Conservation (phyloP, 2,888 invertebrate species). For the Agrotis exclamationis region DNA sequence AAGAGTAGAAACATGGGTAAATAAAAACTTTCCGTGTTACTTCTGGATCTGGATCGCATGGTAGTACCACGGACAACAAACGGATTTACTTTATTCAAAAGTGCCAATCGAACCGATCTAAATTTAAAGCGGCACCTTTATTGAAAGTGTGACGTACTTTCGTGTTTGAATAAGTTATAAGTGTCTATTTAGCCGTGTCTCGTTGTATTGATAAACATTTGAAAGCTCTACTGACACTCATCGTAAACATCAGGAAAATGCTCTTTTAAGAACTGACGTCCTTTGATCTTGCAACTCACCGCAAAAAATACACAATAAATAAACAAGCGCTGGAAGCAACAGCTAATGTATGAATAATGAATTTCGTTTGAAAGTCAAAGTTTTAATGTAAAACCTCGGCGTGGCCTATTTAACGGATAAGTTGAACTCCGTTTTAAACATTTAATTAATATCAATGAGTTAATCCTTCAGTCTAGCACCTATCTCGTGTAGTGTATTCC, state of each 20-base stretch:
- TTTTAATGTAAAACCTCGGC: conserved; percentile 40
- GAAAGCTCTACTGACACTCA: conserved; percentile 19
- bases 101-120: background rate
- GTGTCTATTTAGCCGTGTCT: background rate
- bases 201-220: conserved; percentile 22
- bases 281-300: conserved; percentile 35
- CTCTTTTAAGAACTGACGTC: conserved; percentile 18
- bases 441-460: conserved; percentile 29
- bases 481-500: too few species aligned
- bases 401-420: conserved; percentile 14
- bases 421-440: conserved; percentile 23
- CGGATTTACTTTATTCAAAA: too few species aligned
- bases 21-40: too few species aligned
- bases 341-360: conserved; percentile 26
- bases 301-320: conserved; percentile 45
- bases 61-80: too few species aligned
- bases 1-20: too few species aligned
- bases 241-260: conserved; percentile 33
- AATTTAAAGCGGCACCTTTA: background rate
- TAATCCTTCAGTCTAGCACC: conserved; percentile 5
- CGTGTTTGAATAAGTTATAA: background rate
- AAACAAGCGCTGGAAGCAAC: conserved; percentile 36
- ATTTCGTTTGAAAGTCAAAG: conserved; percentile 46
- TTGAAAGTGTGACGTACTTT: background rate
- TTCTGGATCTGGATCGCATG: too few species aligned